phyloP scores from a whole-genome alignment of 1,140 invertebrate species.

The Steinernema khuongi region DNA sequence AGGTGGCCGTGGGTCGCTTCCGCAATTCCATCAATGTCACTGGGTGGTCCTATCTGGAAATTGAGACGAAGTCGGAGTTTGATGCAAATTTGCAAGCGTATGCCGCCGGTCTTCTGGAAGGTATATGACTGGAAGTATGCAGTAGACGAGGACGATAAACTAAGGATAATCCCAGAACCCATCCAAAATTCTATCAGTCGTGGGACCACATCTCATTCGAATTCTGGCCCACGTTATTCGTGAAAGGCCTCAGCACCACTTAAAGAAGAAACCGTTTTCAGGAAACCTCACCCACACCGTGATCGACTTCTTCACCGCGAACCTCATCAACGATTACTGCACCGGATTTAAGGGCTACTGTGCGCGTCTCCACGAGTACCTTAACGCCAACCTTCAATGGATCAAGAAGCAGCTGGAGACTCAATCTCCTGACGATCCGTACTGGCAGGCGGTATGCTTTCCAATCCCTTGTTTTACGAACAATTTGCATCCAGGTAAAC shows the following conservation, averaged over 20 bases:
- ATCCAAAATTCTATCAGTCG: too few species aligned
- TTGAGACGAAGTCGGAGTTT: conserved; percentile 36
- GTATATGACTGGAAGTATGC: too few species aligned
- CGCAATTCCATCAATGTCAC: conserved; percentile 52
- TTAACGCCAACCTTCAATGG: conserved; percentile 48
- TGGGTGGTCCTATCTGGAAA: conserved; percentile 56
- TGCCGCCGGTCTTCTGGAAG: conserved; percentile 53
- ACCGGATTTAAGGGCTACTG: conserved; percentile 54
- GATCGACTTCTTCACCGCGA: conserved; percentile 43
- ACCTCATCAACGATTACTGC: conserved; percentile 49
- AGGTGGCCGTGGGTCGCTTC: conserved; percentile 53
- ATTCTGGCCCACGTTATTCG: background rate
- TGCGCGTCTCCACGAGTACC: conserved; percentile 39
- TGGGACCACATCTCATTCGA: too few species aligned
- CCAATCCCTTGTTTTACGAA: conserved; percentile 21
- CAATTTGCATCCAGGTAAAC: conserved; percentile 60
- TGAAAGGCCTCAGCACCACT: background rate
- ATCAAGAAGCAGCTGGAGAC: conserved; percentile 41
- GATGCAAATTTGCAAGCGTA: conserved; percentile 48
- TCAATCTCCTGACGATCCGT: conserved; percentile 49
- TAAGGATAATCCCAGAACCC: too few species aligned
- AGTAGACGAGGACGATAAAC: too few species aligned
- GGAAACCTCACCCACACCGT: conserved; percentile 41
- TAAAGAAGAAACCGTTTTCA: background rate
- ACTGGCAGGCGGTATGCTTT: conserved; percentile 46